Evolutionary conservation across 2,113 vertebrate genomes (phyloP).

Genomic region (Nannobrachium achirus): DNA sequence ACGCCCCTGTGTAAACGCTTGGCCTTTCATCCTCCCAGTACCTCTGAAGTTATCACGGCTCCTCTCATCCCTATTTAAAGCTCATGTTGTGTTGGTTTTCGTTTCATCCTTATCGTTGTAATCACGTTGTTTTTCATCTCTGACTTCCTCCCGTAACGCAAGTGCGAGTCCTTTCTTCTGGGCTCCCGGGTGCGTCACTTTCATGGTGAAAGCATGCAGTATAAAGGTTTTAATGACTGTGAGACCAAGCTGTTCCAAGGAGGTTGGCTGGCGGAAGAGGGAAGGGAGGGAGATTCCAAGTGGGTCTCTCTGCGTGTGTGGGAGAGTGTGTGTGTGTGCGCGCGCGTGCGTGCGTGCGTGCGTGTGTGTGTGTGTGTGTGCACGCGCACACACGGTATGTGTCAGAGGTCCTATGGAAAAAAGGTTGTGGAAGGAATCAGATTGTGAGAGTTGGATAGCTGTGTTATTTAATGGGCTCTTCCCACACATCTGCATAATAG

Average conservation of each 20-base stretch:
- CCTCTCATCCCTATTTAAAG: no score
- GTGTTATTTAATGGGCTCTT: constrained; percentile 1
- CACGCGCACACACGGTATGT: no score
- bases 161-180: no score
- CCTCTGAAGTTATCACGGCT: no score
- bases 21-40: no score
- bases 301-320: constrained; percentile 12
- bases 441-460: constrained; percentile 7
- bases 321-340: constrained; percentile 4
- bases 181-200: constrained; percentile 6
- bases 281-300: constrained; percentile 39
- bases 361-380: constrained; percentile 10
- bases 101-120: no score
- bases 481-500: neutral
- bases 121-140: no score
- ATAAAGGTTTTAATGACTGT: constrained; percentile 34
- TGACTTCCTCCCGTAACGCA: no score
- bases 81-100: no score
- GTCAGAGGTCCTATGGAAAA: constrained; percentile 50
- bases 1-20: no score
- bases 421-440: constrained; percentile 28
- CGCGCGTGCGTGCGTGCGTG: constrained; percentile 13
- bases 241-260: constrained; percentile 46
- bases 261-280: constrained; percentile 2
- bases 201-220: constrained; percentile 19